Evolutionary conservation across 2,797 vertebrate genomes (phyloP).

Genomic region (Calcarius lapponicus): DNA sequence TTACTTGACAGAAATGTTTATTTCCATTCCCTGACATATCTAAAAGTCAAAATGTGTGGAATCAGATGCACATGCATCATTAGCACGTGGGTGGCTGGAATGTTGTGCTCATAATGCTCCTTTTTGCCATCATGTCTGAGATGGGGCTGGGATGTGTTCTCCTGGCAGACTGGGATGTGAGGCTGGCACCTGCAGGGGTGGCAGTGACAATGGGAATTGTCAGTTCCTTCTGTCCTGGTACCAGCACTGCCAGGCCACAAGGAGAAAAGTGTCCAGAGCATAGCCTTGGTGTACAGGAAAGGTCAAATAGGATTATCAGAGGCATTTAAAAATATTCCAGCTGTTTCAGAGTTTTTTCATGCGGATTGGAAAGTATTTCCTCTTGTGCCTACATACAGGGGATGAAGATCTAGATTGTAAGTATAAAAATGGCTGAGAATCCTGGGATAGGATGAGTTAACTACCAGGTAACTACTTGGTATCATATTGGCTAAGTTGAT

Average conservation of each 20-base stretch:
- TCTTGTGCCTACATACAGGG: fast-evolving
- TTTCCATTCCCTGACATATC: neutral
- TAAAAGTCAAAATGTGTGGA: neutral
- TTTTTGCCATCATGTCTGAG: neutral
- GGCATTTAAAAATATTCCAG: neutral
- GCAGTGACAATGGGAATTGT: neutral
- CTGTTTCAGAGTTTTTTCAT: neutral
- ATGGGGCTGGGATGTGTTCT: neutral
- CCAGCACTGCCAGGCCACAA: neutral
- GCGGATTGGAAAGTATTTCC: neutral
- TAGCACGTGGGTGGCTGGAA: neutral
- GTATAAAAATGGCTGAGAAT: neutral
- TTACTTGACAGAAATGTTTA: constrained; percentile 6
- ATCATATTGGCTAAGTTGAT: neutral
- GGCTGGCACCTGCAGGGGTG: neutral
- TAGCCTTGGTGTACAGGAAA: neutral
- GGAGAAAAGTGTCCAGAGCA: neutral
- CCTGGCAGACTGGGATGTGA: neutral
- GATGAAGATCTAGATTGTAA: neutral
- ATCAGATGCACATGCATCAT: neutral
- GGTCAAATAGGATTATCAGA: neutral
- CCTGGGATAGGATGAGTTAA: neutral
- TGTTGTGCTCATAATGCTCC: neutral
- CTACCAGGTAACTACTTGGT: neutral
- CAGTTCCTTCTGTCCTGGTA: neutral